These are phyloP conservation scores for Phalacrocorax carbo DNA, from an alignment of 2,113 vertebrate species.

Conservation along the genomic window DNA sequence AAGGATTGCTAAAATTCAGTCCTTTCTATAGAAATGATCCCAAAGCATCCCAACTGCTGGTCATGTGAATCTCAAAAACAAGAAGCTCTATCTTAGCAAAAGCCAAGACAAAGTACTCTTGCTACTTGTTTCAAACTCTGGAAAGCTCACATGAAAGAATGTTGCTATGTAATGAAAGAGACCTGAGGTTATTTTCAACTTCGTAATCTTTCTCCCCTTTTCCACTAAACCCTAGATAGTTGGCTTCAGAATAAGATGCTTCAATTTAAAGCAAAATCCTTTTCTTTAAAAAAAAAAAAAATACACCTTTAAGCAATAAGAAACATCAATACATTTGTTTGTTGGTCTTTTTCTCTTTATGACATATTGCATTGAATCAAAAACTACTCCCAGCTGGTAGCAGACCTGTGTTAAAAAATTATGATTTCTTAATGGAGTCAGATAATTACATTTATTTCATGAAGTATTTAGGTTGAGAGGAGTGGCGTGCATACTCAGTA, in stretches of 20 bases:
- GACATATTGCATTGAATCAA: not conserved
- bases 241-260: not conserved
- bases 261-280: not conserved
- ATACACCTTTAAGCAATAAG: not conserved
- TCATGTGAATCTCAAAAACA: not conserved
- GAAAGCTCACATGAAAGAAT: not conserved
- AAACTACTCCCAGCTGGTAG: not conserved
- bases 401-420: not conserved
- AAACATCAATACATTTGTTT: not conserved
- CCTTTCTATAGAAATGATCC: not conserved
- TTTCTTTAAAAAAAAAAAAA: not conserved
- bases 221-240: not conserved
- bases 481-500: not conserved
- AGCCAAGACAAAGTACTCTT: not conserved
- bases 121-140: not conserved
- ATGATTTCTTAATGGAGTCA: not conserved
- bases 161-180: not conserved
- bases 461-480: not conserved
- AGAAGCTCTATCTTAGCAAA: not conserved
- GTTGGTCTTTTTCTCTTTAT: not conserved
- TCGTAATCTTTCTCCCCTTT: not conserved
- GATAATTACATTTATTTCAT: not conserved
- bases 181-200: not conserved
- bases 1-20: not conserved
- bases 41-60: not conserved